Evolutionary conservation across 2,113 vertebrate species (phyloP), one percentile per base, ranked within the genome.

Genomic region (Alaudala cheleensis): DNA sequence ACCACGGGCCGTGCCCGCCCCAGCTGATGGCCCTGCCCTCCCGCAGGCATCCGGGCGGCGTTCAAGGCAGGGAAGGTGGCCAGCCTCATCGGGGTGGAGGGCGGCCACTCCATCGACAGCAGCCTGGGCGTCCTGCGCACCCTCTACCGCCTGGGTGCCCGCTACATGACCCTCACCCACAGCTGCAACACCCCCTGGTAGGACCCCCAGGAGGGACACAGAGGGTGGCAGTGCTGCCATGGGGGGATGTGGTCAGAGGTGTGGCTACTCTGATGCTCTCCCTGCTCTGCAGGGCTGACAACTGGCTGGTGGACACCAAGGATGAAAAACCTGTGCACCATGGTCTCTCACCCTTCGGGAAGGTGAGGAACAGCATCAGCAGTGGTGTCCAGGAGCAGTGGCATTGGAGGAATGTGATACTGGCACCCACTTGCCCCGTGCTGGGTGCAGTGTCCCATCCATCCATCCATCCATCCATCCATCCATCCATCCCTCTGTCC

Each of bases 121-220:
- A 99, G 98, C 95, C 94, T 99, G 96, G 98, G 97, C 0, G 98
- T 98, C 22, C 97, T 99, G 85, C 98, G 99, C 45, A 95, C 93
- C 6, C 98, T 99, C 97, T 99, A 99, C 97, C 97, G 92, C 13
- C 97, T 99, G 95, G 99, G 99, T 0, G 99, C 98, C 60, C 99
- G 99, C 66, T 99, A 99, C 96, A 97, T 99, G 96, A 99, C 99
- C 8, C 98, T 99, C 67, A 99, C 99, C 33, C 99, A 99, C 97
- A 99, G 98, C 97, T 99, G 99, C 95, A 99, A 99, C 97, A 99
- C 99, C 2, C 99, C 99, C 44, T 99, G 99, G 99, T 99, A 94
- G 98, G 18, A 25, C 3, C 25, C 20, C 11, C 3, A 3, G 2
- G 5, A 6, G 37, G 26, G 5, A 4, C 6, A 12, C 42, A 21